Conservation (phyloP, 2,113 vertebrate species). For the Alligator sinensis region DNA sequence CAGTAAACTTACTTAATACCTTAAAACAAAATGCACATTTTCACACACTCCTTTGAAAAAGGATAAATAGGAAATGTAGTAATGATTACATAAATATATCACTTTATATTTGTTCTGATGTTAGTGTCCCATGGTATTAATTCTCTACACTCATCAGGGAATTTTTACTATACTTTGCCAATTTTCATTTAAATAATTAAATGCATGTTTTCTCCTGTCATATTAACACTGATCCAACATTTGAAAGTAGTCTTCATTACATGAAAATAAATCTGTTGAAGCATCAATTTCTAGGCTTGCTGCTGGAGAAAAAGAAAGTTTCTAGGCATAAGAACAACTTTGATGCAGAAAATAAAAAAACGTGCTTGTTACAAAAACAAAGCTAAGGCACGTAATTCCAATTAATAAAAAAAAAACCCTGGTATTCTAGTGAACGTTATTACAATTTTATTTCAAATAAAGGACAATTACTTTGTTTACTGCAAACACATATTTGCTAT, state of each 20-base stretch:
- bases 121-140: not conserved
- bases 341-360: not conserved
- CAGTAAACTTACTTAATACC: not conserved
- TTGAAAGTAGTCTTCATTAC: not conserved
- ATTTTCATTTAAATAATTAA: not conserved
- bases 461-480: not conserved
- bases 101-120: not conserved
- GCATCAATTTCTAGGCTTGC: not conserved
- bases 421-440: not conserved
- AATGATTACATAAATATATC: not conserved
- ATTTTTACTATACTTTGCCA: not conserved
- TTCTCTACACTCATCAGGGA: not conserved
- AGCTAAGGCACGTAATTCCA: not conserved
- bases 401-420: not conserved
- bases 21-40: slow-evolving; percentile 12
- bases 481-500: not conserved
- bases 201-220: not conserved
- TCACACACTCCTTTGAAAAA: not conserved
- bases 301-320: slow-evolving; percentile 33
- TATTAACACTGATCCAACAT: not conserved
- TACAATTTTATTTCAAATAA: not conserved
- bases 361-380: not conserved
- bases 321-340: not conserved
- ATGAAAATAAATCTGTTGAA: not conserved
- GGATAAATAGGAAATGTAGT: not conserved